These are phyloP conservation scores for Dipodomys ordii DNA, from an alignment of 2,113 vertebrate species.

Conservation along the genomic window DNA sequence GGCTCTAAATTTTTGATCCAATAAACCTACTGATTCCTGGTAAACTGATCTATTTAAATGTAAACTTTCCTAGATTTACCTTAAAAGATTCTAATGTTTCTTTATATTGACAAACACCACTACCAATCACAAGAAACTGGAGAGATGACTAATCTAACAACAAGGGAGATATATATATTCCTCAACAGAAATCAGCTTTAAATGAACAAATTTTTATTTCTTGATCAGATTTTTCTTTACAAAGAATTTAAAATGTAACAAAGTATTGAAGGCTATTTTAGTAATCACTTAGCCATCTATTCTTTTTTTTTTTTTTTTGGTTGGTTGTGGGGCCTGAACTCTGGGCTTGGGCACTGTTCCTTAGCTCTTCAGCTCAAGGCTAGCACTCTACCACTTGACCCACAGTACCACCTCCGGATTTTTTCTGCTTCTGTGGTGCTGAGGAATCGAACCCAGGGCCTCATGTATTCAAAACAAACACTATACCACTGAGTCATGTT, in stretches of 20 bases:
- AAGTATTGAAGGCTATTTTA: not conserved
- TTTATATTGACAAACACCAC: not conserved
- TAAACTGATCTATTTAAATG: not conserved
- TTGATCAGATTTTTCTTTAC: not conserved
- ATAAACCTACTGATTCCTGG: not conserved
- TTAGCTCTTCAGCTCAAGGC: too few species aligned
- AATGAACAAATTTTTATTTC: conserved; percentile 58
- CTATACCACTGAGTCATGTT: too few species aligned
- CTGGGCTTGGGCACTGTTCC: too few species aligned
- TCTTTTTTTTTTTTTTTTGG: too few species aligned
- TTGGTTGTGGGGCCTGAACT: too few species aligned
- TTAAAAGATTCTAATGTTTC: not conserved
- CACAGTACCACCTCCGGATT: too few species aligned
- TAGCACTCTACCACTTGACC: too few species aligned
- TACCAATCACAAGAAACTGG: not conserved
- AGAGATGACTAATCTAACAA: not conserved
- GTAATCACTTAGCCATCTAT: not conserved
- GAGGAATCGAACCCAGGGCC: too few species aligned
- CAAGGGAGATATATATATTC: not conserved
- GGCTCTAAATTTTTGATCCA: not conserved
- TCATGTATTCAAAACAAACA: too few species aligned
- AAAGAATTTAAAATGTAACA: conserved; percentile 39
- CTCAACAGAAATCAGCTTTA: conserved; percentile 37
- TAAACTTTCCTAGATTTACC: not conserved
- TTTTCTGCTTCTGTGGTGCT: too few species aligned